A percentile compares a stretch with the other conserved stretches of the same genome.
Evolutionary conservation across 2,888 invertebrate genomes (phyloP).

Genomic region (Lymantria dispar): DNA sequence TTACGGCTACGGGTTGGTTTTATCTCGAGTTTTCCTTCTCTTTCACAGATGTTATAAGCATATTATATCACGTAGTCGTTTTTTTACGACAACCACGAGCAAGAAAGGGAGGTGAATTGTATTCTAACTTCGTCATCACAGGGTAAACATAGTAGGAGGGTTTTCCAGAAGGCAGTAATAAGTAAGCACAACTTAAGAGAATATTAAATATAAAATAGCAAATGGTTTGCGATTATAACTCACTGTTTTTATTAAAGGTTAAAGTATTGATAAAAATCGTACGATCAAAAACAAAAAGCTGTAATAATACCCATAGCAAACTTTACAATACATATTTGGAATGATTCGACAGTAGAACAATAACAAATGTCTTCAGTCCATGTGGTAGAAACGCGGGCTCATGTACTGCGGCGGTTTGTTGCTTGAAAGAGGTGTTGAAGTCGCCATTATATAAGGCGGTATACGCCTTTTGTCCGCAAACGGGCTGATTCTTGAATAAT

Average conservation of each 20-base stretch:
- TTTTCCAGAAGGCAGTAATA: no score
- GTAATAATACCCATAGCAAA: slow-evolving; percentile 1
- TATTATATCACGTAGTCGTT: no score
- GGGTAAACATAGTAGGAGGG: no score
- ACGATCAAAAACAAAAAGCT: not conserved
- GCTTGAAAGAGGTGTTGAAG: slow-evolving; percentile 63
- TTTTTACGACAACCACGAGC: no score
- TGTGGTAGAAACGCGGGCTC: slow-evolving; percentile 82
- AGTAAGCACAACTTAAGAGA: no score
- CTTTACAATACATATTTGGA: slow-evolving; percentile 22
- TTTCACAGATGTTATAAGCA: no score
- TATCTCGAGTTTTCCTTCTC: no score
- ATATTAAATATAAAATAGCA: no score
- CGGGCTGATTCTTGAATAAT: slow-evolving; percentile 78
- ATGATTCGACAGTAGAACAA: slow-evolving; percentile 20
- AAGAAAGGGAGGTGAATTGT: no score
- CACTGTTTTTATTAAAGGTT: not conserved
- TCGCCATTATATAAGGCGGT: slow-evolving; percentile 62
- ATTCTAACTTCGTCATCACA: no score
- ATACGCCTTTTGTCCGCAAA: slow-evolving; percentile 76
- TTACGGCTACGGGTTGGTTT: no score
- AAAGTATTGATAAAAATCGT: not conserved
- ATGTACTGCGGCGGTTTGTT: slow-evolving; percentile 70
- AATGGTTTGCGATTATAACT: not conserved
- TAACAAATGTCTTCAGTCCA: slow-evolving; percentile 59